Evolutionary conservation across 2,888 invertebrate genomes (phyloP).

Genomic region (Tuberolachnus salignus): DNA sequence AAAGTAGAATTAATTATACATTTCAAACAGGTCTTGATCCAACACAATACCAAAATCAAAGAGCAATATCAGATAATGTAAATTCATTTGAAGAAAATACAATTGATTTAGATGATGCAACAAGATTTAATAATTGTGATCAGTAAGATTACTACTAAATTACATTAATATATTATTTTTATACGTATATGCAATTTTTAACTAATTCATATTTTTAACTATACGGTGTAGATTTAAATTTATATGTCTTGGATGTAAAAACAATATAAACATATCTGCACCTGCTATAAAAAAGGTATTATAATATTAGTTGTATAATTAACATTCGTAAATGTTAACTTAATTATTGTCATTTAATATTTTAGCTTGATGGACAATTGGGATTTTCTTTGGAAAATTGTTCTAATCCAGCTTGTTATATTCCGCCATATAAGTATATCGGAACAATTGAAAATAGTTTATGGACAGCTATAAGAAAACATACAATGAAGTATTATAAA

Average conservation of each 20-base stretch:
- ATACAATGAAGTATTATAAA: constrained; percentile 38
- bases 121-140: constrained; percentile 53
- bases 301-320: neutral
- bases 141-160: constrained; percentile 39
- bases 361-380: constrained; percentile 61
- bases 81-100: constrained; percentile 40
- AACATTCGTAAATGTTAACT: constrained; percentile 1
- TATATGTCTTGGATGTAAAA: constrained; percentile 64
- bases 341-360: constrained; percentile 6
- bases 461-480: constrained; percentile 64
- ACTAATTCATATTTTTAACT: neutral
- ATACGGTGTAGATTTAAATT: constrained; percentile 69
- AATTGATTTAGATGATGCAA: constrained; percentile 47
- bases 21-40: constrained; percentile 43
- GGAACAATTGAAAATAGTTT: constrained; percentile 77
- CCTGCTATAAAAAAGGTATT: constrained; percentile 58
- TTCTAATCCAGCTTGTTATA: constrained; percentile 73
- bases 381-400: constrained; percentile 74
- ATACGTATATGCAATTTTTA: neutral
- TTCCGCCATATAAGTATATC: constrained; percentile 71
- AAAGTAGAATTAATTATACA: neutral
- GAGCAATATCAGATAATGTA: neutral
- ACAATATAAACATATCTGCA: constrained; percentile 64
- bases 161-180: neutral
- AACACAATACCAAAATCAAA: constrained; percentile 32